These are phyloP conservation scores for Cyprinodon brontotheroides DNA, from an alignment of 2,113 vertebrate genomes.

Conservation along the genomic window DNA sequence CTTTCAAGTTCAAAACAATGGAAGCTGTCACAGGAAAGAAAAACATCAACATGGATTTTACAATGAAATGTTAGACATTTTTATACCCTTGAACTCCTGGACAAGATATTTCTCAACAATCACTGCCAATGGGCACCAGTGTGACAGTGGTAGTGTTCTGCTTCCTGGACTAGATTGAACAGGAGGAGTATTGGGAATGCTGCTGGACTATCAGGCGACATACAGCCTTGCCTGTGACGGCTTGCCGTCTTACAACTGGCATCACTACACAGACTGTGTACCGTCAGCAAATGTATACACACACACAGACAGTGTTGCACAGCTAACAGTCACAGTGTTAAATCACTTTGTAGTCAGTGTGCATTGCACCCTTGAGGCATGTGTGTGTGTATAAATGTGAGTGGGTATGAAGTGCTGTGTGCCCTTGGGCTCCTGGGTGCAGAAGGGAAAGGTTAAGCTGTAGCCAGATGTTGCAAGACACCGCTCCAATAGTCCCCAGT, in stretches of 20 bases:
- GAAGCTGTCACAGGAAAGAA: constrained; percentile 17
- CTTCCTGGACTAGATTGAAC: constrained; percentile 54
- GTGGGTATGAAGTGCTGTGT: constrained; percentile 27
- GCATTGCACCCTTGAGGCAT: constrained; percentile 54
- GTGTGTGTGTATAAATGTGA: constrained; percentile 22
- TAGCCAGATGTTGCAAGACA: constrained; percentile 72
- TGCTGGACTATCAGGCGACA: constrained; percentile 67
- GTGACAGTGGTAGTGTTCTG: constrained; percentile 46
- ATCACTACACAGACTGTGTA: constrained; percentile 73
- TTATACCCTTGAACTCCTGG: constrained; percentile 54
- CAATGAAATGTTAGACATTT: constrained; percentile 26
- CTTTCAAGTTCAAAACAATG: neutral
- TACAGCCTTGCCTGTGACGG: constrained; percentile 70
- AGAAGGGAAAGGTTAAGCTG: constrained; percentile 67
- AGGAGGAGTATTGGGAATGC: constrained; percentile 34
- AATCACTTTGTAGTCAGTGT: constrained; percentile 76
- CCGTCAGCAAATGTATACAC: constrained; percentile 59
- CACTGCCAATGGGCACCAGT: constrained; percentile 48
- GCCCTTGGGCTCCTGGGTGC: constrained; percentile 56
- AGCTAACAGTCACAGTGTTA: constrained; percentile 68
- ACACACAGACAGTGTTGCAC: constrained; percentile 57
- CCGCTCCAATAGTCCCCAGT: constrained; percentile 56
- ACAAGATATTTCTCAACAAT: constrained; percentile 49
- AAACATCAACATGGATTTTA: constrained; percentile 23
- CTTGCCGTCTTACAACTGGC: constrained; percentile 72